These are phyloP conservation scores for Tachina lurida DNA, from an alignment of 2,888 invertebrate genomes.

Conservation along the genomic window DNA sequence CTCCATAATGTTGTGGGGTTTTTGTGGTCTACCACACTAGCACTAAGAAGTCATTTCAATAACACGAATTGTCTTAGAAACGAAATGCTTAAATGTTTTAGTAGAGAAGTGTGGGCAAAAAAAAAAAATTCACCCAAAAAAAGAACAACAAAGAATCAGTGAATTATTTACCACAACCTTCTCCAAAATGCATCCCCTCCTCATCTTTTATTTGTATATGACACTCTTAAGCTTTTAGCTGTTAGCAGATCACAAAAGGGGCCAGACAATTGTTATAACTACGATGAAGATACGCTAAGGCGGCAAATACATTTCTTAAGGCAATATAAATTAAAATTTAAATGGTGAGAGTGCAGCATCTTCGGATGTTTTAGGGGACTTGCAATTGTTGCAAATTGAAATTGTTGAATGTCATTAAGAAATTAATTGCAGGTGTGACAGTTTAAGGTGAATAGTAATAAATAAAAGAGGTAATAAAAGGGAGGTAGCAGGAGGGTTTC, in stretches of 20 bases:
- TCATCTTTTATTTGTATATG: not conserved
- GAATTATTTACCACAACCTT: constrained; percentile 28
- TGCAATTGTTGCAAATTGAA: constrained; percentile 67
- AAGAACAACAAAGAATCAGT: not conserved
- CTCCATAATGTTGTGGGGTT: constrained; percentile 32
- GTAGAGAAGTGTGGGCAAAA: not conserved
- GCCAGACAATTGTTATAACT: constrained; percentile 34
- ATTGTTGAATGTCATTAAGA: constrained; percentile 66
- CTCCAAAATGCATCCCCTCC: not conserved
- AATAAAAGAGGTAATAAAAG: constrained; percentile 37
- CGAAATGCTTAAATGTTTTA: too few species aligned
- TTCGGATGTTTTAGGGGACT: not conserved
- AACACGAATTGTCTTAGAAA: constrained; percentile 41
- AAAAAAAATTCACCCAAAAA: not conserved
- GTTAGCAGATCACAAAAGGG: constrained; percentile 15
- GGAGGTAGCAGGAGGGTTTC: too few species aligned
- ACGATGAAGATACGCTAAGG: constrained; percentile 6
- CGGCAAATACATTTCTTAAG: constrained; percentile 11
- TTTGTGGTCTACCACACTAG: constrained; percentile 58
- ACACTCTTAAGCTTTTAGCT: constrained; percentile 34
- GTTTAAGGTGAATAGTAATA: constrained; percentile 61
- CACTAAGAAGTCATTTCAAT: constrained; percentile 64
- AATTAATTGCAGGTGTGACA: constrained; percentile 70
- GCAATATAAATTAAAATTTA: constrained; percentile 37
- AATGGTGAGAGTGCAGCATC: not conserved